Conservation (phyloP, 2,797 vertebrate genomes). For the Decapterus maruadsi region DNA sequence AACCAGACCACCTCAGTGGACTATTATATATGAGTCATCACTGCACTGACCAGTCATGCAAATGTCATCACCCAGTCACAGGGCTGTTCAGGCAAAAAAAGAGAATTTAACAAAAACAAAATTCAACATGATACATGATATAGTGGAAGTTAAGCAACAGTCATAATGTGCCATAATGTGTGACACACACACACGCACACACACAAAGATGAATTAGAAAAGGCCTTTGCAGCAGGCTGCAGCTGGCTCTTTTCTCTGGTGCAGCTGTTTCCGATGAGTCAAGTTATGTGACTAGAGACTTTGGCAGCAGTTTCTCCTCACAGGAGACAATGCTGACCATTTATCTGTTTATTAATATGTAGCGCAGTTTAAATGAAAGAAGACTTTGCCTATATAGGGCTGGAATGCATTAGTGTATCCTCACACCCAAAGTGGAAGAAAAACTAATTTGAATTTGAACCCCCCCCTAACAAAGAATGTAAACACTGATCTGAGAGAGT, state of each 20-base stretch:
- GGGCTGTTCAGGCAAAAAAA: no score
- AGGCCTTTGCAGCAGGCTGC: conserved; percentile 41
- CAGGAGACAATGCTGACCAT: conserved; percentile 17
- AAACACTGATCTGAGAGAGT: no score
- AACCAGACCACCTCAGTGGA: no score
- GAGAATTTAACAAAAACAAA: not conserved
- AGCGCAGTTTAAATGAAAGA: not conserved
- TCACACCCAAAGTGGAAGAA: not conserved
- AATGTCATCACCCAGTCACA: no score
- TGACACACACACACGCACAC: not conserved
- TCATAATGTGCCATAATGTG: no score
- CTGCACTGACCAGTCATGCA: no score
- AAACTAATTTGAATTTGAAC: not conserved
- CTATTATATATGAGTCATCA: no score
- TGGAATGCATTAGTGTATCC: no score
- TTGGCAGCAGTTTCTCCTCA: conserved; percentile 51
- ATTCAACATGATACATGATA: no score
- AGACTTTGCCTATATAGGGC: not conserved
- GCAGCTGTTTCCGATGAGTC: conserved; percentile 73
- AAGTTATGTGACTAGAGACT: conserved; percentile 53
- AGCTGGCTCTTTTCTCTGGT: conserved; percentile 53
- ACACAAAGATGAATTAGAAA: conserved; percentile 9
- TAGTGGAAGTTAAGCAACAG: not conserved
- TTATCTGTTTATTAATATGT: not conserved
- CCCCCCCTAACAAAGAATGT: no score